These are phyloP conservation scores for Ceratoteleas bidentatus DNA, from an alignment of 1,140 invertebrate species.

Conservation along the genomic window DNA sequence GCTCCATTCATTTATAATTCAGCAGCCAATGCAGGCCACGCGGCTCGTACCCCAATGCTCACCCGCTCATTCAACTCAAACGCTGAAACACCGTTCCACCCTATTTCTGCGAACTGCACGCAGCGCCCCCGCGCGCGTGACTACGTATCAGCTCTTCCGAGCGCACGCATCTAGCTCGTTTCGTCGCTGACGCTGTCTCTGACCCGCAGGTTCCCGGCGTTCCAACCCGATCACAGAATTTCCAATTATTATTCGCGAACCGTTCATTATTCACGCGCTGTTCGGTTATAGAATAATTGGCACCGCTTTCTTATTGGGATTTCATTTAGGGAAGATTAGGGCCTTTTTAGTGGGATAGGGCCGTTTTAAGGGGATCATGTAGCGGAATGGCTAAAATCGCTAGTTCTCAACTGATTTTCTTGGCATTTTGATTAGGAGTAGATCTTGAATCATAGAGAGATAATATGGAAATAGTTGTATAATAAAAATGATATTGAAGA, in stretches of 20 bases:
- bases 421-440: too few relatives aligned
- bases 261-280: background rate
- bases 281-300: background rate
- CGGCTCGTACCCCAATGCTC: slow-evolving; percentile 75
- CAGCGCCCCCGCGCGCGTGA: slow-evolving; percentile 46
- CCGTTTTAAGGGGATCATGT: too few relatives aligned
- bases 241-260: background rate
- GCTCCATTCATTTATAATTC: slow-evolving; percentile 82
- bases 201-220: slow-evolving; percentile 32
- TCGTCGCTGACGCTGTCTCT: slow-evolving; percentile 41
- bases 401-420: too few relatives aligned
- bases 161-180: slow-evolving; percentile 57
- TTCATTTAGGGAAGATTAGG: background rate
- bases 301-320: background rate
- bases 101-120: slow-evolving; percentile 66
- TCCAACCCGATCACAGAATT: slow-evolving; percentile 22
- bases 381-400: too few relatives aligned
- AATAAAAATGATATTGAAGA: too few relatives aligned
- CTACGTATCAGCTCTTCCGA: slow-evolving; percentile 61
- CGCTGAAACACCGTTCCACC: slow-evolving; percentile 73
- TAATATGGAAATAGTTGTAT: too few relatives aligned
- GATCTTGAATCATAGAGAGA: too few relatives aligned
- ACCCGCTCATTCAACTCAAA: slow-evolving; percentile 73
- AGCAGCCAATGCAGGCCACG: slow-evolving; percentile 82
- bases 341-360: too few relatives aligned